phyloP scores from a whole-genome alignment of 2,888 invertebrate species.

The Helicoverpa assulta region DNA sequence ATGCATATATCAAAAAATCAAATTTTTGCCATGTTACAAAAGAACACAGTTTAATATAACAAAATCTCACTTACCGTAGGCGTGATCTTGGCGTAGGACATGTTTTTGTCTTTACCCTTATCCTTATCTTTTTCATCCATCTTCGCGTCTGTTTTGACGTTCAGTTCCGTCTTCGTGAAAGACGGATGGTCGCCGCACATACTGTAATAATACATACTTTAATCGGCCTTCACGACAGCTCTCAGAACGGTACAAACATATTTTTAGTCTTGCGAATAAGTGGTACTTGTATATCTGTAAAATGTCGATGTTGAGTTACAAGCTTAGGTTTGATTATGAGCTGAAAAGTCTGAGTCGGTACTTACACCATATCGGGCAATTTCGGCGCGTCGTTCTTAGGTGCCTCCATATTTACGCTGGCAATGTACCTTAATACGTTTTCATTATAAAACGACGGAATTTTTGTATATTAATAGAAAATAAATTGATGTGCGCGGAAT shows the following conservation, averaged over 20 bases:
- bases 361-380: conserved; percentile 84
- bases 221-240: conserved; percentile 18
- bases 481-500: conserved; percentile 54
- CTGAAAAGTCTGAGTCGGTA: conserved; percentile 31
- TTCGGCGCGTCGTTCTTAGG: conserved; percentile 74
- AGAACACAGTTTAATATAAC: neutral
- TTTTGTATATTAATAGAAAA: conserved; percentile 37
- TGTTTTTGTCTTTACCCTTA: conserved; percentile 65
- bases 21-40: no score
- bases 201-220: conserved; percentile 63
- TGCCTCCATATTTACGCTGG: conserved; percentile 72
- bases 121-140: conserved; percentile 66
- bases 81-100: conserved; percentile 71
- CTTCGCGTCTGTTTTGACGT: conserved; percentile 69
- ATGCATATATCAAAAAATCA: no score
- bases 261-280: neutral
- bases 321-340: neutral
- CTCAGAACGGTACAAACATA: neutral
- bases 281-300: no score
- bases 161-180: conserved; percentile 82
- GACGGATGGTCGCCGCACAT: conserved; percentile 88
- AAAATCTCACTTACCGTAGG: conserved; percentile 72
- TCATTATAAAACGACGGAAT: conserved; percentile 59
- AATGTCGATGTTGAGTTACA: no score
- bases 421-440: conserved; percentile 31